Conservation (phyloP, 2,797 vertebrate species). For the Diplodus sargus region DNA sequence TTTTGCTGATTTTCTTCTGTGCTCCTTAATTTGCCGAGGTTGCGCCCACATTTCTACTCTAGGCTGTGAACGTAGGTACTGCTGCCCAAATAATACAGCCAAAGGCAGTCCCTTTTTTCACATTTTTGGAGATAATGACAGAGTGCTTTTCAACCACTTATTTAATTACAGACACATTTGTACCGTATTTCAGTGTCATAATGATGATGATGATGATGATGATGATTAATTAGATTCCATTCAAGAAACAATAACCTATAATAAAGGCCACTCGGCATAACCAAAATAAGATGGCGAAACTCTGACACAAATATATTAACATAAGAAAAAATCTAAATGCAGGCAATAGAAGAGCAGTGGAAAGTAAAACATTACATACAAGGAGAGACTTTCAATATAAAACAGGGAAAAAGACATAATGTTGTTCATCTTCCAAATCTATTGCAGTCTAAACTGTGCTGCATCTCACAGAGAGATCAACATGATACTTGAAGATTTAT, state of each 20-base stretch:
- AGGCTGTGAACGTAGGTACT: constrained; percentile 37
- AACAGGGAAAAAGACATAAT: too few relatives aligned
- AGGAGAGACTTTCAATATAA: too few relatives aligned
- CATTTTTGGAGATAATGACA: constrained; percentile 53
- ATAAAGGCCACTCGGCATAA: too few relatives aligned
- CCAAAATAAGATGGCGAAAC: too few relatives aligned
- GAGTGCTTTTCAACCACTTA: neutral
- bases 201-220: neutral
- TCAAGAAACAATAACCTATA: neutral
- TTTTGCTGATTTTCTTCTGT: constrained; percentile 12
- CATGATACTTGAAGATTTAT: neutral
- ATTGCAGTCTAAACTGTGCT: neutral
- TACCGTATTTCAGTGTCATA: neutral
- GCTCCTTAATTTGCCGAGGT: constrained; percentile 17
- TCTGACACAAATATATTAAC: too few relatives aligned
- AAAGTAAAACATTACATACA: too few relatives aligned
- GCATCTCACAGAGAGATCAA: neutral
- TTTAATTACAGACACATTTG: neutral
- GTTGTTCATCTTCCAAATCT: neutral
- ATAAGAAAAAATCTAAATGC: too few relatives aligned
- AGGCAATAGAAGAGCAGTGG: too few relatives aligned
- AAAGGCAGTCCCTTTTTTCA: constrained; percentile 47
- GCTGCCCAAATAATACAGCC: constrained; percentile 46
- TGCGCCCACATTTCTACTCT: constrained; percentile 27
- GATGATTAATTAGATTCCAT: neutral